Conservation (phyloP, 2,797 vertebrate species). For the Silurus lanzhouensis region DNA sequence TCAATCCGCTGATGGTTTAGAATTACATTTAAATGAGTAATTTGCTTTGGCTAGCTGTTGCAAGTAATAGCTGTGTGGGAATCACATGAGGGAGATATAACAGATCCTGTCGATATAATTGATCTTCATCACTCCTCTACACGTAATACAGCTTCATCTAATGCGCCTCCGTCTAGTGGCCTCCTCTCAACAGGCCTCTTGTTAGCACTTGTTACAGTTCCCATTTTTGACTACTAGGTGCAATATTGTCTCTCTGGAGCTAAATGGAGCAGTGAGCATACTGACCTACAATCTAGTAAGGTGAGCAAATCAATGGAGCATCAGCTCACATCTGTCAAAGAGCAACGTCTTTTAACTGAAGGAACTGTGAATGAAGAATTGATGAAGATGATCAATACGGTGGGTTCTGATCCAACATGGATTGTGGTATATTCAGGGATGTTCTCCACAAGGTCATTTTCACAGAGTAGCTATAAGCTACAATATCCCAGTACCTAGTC, state of each 20-base stretch:
- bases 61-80: neutral
- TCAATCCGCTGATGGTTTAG: neutral
- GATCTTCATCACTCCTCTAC: neutral
- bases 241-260: neutral
- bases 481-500: neutral
- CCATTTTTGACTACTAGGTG: neutral
- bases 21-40: neutral
- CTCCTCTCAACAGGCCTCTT: neutral
- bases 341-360: neutral
- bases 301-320: neutral
- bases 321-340: neutral
- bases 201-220: slow-evolving; percentile 2
- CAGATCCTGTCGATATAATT: slow-evolving; percentile 13
- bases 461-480: too few relatives aligned
- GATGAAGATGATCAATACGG: neutral
- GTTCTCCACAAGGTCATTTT: neutral
- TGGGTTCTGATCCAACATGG: neutral
- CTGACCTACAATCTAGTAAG: neutral
- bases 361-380: neutral
- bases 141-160: neutral
- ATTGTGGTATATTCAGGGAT: neutral
- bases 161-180: neutral
- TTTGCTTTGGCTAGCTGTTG: slow-evolving; percentile 3
- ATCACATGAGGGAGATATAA: neutral
- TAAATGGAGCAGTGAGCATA: neutral